phyloP scores from a whole-genome alignment of 2,113 vertebrate genomes.

The Eretmochelys imbricata region DNA sequence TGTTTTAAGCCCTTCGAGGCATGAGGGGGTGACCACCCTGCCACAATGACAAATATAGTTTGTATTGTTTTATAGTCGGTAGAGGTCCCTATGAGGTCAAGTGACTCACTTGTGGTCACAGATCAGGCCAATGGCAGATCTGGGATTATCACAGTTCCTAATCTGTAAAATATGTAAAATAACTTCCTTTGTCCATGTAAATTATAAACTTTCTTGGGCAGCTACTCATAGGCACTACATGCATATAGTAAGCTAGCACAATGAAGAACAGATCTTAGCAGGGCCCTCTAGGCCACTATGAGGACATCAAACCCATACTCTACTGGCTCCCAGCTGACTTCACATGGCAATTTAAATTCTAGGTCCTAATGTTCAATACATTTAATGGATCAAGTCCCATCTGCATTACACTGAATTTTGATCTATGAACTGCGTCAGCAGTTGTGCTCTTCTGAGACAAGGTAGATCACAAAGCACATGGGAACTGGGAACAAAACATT shows the following conservation, averaged over 20 bases:
- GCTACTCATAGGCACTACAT: not conserved
- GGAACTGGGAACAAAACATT: not conserved
- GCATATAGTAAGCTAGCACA: not conserved
- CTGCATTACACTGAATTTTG: not conserved
- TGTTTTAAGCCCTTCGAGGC: too few species aligned
- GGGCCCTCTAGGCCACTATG: rapidly evolving
- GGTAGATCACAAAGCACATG: not conserved
- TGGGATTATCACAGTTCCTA: not conserved
- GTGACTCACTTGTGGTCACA: not conserved
- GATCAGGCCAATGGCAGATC: not conserved
- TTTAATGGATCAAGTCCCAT: not conserved
- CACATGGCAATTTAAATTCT: not conserved
- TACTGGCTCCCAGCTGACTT: not conserved
- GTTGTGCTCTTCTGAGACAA: not conserved
- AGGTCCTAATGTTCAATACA: not conserved
- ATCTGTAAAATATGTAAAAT: not conserved
- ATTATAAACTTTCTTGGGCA: not conserved
- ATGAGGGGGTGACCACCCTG: too few species aligned
- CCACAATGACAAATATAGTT: not conserved
- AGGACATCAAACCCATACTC: not conserved
- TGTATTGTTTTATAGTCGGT: rapidly evolving
- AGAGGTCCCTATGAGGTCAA: not conserved
- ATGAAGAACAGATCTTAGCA: not conserved
- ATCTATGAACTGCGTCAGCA: not conserved
- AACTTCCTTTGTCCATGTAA: not conserved